Evolutionary conservation across 2,113 vertebrate genomes (phyloP).

Genomic region (Callopanchax toddi): DNA sequence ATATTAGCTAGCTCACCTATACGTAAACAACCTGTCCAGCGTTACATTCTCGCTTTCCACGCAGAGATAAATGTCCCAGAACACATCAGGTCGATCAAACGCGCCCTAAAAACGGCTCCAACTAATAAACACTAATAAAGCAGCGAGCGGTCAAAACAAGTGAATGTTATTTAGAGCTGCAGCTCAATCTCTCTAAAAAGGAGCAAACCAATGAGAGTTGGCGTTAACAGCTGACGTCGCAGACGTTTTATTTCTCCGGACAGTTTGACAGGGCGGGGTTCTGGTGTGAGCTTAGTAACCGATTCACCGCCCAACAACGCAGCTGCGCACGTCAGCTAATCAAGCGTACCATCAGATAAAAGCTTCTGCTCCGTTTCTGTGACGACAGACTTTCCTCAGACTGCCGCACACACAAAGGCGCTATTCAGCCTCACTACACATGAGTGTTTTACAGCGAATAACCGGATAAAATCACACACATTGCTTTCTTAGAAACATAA

Average conservation of each 20-base stretch:
- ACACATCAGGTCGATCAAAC: background rate
- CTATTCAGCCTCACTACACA: background rate
- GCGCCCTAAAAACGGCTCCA: background rate
- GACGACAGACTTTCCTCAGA: slow-evolving; percentile 1
- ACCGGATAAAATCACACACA: background rate
- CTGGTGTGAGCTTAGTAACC: background rate
- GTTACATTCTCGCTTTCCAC: slow-evolving; percentile 8
- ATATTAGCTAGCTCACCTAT: slow-evolving; percentile 60
- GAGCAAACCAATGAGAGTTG: slow-evolving; percentile 62
- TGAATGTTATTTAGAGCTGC: slow-evolving; percentile 37
- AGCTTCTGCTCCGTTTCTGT: slow-evolving; percentile 20
- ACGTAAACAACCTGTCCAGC: slow-evolving; percentile 5
- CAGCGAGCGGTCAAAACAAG: slow-evolving; percentile 38
- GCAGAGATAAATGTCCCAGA: background rate
- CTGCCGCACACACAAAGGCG: background rate
- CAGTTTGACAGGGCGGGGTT: slow-evolving; percentile 6
- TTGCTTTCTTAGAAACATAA: background rate
- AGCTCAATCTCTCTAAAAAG: slow-evolving; percentile 35
- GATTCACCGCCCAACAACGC: background rate
- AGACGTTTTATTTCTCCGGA: fast-evolving
- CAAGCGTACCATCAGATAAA: slow-evolving; percentile 8
- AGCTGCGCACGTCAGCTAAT: fast-evolving
- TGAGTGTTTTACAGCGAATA: background rate
- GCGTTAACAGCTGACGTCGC: slow-evolving; percentile 11
- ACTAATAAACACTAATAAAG: background rate